These are phyloP conservation scores for Melanerpes aurifrons DNA, from an alignment of 2,113 vertebrate genomes.

Conservation along the genomic window DNA sequence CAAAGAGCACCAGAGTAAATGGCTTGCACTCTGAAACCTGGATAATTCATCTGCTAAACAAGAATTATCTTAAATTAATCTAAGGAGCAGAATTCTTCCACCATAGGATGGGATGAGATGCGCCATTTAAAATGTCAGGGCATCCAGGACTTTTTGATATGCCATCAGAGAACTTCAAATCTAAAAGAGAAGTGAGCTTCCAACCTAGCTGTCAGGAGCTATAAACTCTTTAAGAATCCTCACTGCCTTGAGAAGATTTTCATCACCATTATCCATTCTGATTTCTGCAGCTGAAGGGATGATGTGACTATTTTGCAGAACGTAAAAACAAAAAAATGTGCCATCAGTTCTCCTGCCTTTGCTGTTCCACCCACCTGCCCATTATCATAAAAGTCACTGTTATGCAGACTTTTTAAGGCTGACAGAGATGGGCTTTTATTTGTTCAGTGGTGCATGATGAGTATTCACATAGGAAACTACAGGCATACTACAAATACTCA, in stretches of 20 bases:
- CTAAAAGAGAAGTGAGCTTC: neutral
- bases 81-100: neutral
- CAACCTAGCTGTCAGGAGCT: neutral
- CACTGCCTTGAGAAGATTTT: neutral
- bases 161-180: neutral
- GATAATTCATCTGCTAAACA: neutral
- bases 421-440: neutral
- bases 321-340: neutral
- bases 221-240: neutral
- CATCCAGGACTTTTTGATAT: neutral
- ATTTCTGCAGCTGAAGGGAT: neutral
- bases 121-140: neutral
- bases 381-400: neutral
- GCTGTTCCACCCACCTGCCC: neutral
- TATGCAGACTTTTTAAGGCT: neutral
- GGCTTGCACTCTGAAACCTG: neutral
- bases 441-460: neutral
- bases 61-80: neutral
- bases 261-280: neutral
- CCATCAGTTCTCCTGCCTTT: neutral
- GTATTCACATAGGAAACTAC: neutral
- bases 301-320: neutral
- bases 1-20: neutral
- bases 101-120: neutral
- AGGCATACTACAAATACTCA: neutral